These are phyloP conservation scores for Ursus arctos DNA, from an alignment of 2,113 vertebrate genomes.

Conservation along the genomic window DNA sequence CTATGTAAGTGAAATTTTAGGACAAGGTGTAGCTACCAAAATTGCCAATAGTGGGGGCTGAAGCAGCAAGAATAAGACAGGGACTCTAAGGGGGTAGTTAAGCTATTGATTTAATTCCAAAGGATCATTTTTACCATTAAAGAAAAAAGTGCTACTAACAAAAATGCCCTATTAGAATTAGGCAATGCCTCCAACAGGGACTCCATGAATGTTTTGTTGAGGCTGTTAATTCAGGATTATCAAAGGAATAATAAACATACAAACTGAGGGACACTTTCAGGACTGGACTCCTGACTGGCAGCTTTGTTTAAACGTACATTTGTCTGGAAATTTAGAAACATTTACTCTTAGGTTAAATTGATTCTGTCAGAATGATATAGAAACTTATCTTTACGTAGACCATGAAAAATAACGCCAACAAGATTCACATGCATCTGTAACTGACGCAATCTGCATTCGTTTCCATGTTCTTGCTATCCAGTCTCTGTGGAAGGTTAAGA, in stretches of 20 bases:
- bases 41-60: background rate
- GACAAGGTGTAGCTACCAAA: background rate
- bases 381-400: background rate
- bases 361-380: constrained; percentile 19
- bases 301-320: background rate
- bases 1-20: background rate
- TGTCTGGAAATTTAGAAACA: background rate
- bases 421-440: background rate
- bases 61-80: background rate
- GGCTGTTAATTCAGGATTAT: background rate
- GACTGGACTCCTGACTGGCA: too few species aligned
- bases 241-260: background rate
- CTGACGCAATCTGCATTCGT: background rate
- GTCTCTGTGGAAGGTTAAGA: constrained; percentile 13
- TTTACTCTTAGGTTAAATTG: background rate
- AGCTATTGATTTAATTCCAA: background rate
- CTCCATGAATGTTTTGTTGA: background rate
- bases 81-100: background rate
- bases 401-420: background rate
- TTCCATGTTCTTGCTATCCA: background rate
- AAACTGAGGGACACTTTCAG: background rate
- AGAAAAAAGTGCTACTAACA: background rate
- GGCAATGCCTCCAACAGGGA: background rate
- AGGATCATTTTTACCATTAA: background rate
- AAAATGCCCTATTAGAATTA: background rate